Evolutionary conservation across 92 coral and sea anemone species (phyloP), one percentile per base, ranked within the genome.

Genomic region (Palythoa grandiflora): DNA sequence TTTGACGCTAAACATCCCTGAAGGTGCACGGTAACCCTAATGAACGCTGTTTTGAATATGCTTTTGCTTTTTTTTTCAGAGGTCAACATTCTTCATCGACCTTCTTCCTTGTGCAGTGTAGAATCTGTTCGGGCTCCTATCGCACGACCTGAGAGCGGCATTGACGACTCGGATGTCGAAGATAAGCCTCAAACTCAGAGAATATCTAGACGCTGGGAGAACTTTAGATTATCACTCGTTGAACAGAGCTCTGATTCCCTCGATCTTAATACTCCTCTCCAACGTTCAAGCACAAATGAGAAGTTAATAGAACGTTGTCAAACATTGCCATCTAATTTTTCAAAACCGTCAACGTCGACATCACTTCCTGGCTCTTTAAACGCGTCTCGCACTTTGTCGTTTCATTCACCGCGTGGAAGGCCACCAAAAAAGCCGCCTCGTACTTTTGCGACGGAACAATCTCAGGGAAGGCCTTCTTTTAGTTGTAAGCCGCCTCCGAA

Each of bases 401-500:
- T 80, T 65, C 86, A 57, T 38, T 85, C 61, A 39, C 68, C 90
- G 21, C 91, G 71, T 38, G 74, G 63, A 14, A 19, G 52, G 20
- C 96, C 96, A 15, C 98, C 95, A 15, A 95, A 91, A 84, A 94
- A 94, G 83, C 98, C 98, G 35, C 98, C 98, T 19, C 96, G 98
- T 89, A 94, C 98, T 36, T 94, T 90, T 75, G 96, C 87, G 84
- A 89, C 96, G 55, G 96, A 94, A 16, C 53, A 51, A 63, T 68
- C 91, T 55, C 87, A 84, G 37, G 93, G 92, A 12, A 65, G 83
- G 9, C 91, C 88, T 87, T 87, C 88, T 17, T 81, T 90, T 61
- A 85, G 89, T 48, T 78, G 80, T 61, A 93, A 90, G 71, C 93
- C 96, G 9, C 98, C 98, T 20, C 93, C 96, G 51, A 94, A 94